A percentile compares a stretch with the other conserved stretches of the same genome.
Evolutionary conservation across 2,797 vertebrate species (phyloP).

Genomic region (Poeciliopsis turneri): DNA sequence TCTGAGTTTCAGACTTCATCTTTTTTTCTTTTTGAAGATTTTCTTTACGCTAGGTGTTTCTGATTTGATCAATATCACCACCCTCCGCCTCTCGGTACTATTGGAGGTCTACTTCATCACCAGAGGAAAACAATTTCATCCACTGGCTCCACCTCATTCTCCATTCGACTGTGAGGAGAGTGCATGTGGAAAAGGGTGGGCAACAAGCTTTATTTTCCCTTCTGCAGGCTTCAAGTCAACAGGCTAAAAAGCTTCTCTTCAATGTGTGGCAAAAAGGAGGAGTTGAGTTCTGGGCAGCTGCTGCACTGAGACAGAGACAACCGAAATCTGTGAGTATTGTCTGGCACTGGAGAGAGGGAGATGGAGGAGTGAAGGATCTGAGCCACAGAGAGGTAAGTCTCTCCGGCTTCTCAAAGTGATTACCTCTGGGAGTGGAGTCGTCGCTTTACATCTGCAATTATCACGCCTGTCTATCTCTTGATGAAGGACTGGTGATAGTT

Average conservation of each 20-base stretch:
- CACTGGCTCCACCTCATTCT: conserved; percentile 80
- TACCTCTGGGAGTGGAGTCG: conserved; percentile 68
- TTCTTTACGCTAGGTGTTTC: conserved; percentile 45
- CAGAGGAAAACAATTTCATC: conserved; percentile 75
- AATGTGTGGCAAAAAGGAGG: conserved; percentile 71
- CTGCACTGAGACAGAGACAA: conserved; percentile 68
- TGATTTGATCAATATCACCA: conserved; percentile 55
- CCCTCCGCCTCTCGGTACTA: conserved; percentile 54
- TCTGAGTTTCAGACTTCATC: conserved; percentile 12
- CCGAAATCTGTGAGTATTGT: conserved; percentile 77
- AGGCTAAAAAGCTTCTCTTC: conserved; percentile 71
- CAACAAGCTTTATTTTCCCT: conserved; percentile 72
- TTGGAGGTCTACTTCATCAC: conserved; percentile 76
- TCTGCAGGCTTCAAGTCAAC: conserved; percentile 81
- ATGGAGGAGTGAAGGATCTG: conserved; percentile 73
- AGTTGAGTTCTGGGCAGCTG: conserved; percentile 70
- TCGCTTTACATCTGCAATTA: conserved; percentile 65
- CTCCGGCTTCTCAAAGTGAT: conserved; percentile 69
- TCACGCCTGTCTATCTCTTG: conserved; percentile 63
- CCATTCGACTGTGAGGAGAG: conserved; percentile 71
- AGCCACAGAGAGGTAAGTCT: conserved; percentile 77
- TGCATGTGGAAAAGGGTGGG: conserved; percentile 53
- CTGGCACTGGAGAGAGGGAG: conserved; percentile 69
- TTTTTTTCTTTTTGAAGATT: conserved; percentile 30
- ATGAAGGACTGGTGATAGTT: conserved; percentile 63